Evolutionary conservation across 2,888 invertebrate genomes (phyloP), one percentile per base, ranked within the genome.

Genomic region (Cactoblastis cactorum): DNA sequence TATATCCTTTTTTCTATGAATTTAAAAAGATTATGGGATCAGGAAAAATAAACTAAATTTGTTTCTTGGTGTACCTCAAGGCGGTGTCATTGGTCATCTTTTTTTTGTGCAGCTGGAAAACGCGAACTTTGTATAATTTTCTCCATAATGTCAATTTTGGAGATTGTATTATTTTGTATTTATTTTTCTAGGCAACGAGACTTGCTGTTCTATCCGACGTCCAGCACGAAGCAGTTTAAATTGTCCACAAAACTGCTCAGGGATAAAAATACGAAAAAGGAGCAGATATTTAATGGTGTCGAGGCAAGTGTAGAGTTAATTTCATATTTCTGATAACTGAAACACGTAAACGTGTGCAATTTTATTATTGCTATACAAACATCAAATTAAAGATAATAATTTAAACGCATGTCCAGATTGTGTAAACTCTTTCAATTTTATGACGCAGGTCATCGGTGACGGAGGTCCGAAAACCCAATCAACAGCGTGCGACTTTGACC

Each of bases 171-270:
- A 8, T 6, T 28, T 9, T 6, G 3, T 22, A 22, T 6, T 6
- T 22, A 28, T 28, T 28, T 28, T 35, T 69, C 9, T 49, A 91
- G 91, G 11, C 84, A 82, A 38, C 92, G 93, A 47, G 93, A 92
- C n/a, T 78, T 95, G 14, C 95, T 93, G 69, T 94, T 95, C 87
- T 95, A 95, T 68, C 91, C 95, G 0, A 87, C 95, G 61, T 93
- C 95, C 6, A 94, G 94, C 62, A 94, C 93, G 4, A 92, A 93
- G 54, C 94, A 94, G 74, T 95, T 95, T 65, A 91, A 91, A 39
- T 95, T 95, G 15, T 91, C 93, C 0, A 94, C 94, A n/a, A 86
- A 85, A 53, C 81, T 95, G 32, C 68, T 95, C 38, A 91, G 92
- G 70, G 92, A 95, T 61, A 91, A 92, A 67, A 84, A 92, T 1